Conservation (phyloP, 2,888 invertebrate genomes). For the Drosophila testacea region DNA sequence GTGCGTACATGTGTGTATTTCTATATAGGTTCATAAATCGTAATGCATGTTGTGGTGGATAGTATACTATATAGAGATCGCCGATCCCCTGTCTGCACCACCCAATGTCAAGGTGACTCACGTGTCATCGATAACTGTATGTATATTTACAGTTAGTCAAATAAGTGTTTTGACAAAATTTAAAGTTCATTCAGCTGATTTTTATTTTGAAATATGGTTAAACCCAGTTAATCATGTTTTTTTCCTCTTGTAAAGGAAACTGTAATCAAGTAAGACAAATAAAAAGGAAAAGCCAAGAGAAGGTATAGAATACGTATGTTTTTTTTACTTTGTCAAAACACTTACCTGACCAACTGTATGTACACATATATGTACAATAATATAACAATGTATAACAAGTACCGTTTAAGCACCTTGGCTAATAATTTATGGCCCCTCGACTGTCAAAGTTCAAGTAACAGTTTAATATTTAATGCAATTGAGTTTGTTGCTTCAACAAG, state of each 20-base stretch:
- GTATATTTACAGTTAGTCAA: background rate
- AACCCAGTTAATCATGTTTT: too few species aligned
- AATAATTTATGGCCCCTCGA: conserved; percentile 9
- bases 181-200: too few species aligned
- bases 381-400: background rate
- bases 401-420: conserved; percentile 27
- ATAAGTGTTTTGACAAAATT: too few species aligned
- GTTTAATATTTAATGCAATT: conserved; percentile 1
- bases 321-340: too few species aligned
- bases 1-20: background rate
- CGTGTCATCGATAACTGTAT: conserved; percentile 14
- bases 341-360: too few species aligned
- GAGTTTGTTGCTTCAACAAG: conserved; percentile 18
- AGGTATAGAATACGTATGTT: too few species aligned
- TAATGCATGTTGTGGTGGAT: too few species aligned
- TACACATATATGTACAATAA: background rate
- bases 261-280: too few species aligned
- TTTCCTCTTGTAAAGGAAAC: too few species aligned
- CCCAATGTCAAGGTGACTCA: conserved; percentile 45
- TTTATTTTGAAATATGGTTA: too few species aligned
- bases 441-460: conserved; percentile 36
- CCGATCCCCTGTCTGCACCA: background rate
- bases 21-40: background rate
- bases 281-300: too few species aligned
- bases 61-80: background rate